Percentiles rank a stretch among this genome's conserved stretches.
These are phyloP conservation scores for Mobula hypostoma DNA, from an alignment of 2,113 vertebrate genomes.

Conservation along the genomic window DNA sequence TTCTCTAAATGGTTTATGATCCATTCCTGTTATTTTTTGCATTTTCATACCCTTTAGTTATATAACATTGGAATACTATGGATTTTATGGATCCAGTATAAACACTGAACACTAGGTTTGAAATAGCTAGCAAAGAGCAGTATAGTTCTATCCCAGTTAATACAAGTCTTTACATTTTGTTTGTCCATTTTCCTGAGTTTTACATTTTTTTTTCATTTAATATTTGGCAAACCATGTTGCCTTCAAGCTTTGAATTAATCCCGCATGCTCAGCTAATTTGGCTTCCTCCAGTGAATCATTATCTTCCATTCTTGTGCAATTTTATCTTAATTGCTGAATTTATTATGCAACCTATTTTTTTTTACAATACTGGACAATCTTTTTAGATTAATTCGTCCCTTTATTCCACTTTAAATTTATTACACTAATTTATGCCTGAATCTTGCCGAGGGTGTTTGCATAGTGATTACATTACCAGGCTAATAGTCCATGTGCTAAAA, in stretches of 20 bases:
- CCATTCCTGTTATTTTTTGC: too few species aligned
- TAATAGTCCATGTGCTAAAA: too few species aligned
- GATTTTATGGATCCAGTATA: not conserved
- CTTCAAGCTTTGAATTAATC: not conserved
- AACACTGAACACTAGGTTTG: not conserved
- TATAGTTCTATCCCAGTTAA: not conserved
- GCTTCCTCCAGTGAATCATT: not conserved
- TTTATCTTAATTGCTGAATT: not conserved
- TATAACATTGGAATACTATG: not conserved
- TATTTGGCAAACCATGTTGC: not conserved
- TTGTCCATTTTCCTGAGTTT: not conserved
- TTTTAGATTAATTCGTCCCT: not conserved
- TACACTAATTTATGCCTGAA: not conserved
- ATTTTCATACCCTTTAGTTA: too few species aligned
- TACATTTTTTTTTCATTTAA: too few species aligned
- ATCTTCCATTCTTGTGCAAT: not conserved
- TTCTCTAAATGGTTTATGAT: too few species aligned
- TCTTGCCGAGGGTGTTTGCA: not conserved
- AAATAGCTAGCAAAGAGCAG: not conserved
- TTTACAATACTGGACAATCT: not conserved
- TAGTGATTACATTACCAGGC: too few species aligned
- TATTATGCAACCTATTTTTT: not conserved
- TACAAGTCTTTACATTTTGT: not conserved
- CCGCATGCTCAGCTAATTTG: not conserved
- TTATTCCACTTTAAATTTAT: not conserved